phyloP scores from a whole-genome alignment of 2,113 vertebrate genomes.

The Mesitornis unicolor region DNA sequence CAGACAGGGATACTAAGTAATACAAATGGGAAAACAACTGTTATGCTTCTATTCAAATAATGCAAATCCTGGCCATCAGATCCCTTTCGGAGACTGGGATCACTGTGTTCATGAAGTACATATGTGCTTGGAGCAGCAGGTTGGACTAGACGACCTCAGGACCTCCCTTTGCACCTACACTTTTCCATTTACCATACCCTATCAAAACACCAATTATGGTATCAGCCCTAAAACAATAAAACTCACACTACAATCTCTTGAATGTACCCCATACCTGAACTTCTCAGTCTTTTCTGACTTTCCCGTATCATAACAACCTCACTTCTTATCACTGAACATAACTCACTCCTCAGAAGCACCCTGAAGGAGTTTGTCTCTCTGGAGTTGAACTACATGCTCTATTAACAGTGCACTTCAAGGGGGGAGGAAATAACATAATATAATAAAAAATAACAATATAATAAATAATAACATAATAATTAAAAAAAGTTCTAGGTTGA shows the following conservation, averaged over 20 bases:
- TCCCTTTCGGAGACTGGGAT: background rate
- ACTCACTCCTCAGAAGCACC: background rate
- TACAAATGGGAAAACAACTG: background rate
- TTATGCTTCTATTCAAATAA: conserved; percentile 7
- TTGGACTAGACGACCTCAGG: background rate
- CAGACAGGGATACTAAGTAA: background rate
- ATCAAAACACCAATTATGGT: background rate
- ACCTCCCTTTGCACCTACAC: background rate
- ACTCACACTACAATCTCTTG: background rate
- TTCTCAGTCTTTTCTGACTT: background rate
- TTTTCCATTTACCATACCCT: background rate
- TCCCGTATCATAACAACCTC: background rate
- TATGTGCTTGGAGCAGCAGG: background rate
- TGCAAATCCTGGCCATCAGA: background rate
- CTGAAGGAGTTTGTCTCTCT: background rate
- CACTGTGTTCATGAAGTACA: background rate
- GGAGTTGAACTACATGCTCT: background rate
- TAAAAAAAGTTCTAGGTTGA: no score
- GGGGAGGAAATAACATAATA: no score
- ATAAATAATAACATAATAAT: no score
- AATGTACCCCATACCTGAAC: background rate
- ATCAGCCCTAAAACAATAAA: background rate
- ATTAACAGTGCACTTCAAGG: background rate
- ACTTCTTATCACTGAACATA: background rate
- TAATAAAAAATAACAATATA: background rate